Evolutionary conservation across 2,888 invertebrate genomes (phyloP), one percentile per base, ranked within the genome.

Genomic region (Erebia palarica): DNA sequence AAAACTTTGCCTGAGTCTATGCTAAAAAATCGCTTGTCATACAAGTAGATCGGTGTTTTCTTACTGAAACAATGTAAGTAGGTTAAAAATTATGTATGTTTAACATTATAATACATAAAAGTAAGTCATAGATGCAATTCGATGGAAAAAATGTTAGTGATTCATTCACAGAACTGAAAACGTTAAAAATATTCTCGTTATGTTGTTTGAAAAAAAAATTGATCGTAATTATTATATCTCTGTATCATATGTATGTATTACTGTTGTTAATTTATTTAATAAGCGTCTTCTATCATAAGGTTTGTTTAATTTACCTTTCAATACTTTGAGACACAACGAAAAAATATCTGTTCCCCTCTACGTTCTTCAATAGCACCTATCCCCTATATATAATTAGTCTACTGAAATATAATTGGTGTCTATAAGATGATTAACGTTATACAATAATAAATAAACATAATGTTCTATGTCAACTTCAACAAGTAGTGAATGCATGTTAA

Each of bases 81-180:
- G 73, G 61, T 47, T 72, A 70, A 58, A 70, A 68, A 65, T 73
- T 68, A 71, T 71, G 61, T 71, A 75, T 75, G 71, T 75, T 69
- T 71, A 67, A 75, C 66, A 75, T 75, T 65, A 68, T 68, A 58
- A 74, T 74, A 72, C 73, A 69, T 73, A 66, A 73, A 53, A 65
- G 10, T 72, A 77, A 78, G 78, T 80, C 79, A 84, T 84, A 82
- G 83, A 86, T 84, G 81, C 82, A 82, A 83, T 85, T 85, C 82
- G 81, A 84, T 85, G 84, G 77, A 74, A 75, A 83, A 84, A 86
- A 86, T 86, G 90, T 92, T 92, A 91, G 93, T 93, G 93, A 93
- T 85, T 82, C 80, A 90, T 90, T 93, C 93, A 94, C 93, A 92
- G 93, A 91, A 93, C 93, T 94, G 94, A 94, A 90, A 89, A 88